phyloP scores from a whole-genome alignment of 2,888 invertebrate species.

The Chrysolina oricalcia region DNA sequence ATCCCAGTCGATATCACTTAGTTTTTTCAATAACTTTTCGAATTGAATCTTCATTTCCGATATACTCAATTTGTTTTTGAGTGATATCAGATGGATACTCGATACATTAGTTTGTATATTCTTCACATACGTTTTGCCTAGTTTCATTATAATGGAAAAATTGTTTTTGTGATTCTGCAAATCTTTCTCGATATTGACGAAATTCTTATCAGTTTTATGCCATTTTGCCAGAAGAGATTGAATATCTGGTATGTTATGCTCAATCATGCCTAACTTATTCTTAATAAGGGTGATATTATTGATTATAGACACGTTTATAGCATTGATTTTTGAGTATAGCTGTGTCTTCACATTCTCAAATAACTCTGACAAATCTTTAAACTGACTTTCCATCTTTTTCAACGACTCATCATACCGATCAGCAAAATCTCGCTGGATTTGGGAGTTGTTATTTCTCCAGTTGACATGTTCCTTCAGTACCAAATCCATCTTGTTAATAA shows the following conservation, averaged over 20 bases:
- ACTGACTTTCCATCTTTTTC: not conserved
- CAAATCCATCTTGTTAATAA: constrained; percentile 2
- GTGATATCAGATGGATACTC: not conserved
- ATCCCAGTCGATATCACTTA: constrained; percentile 2
- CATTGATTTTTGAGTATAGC: not conserved
- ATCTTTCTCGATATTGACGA: not conserved
- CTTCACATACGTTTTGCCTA: not conserved
- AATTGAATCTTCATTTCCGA: not conserved
- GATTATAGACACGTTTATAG: not conserved
- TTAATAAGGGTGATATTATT: constrained; percentile 1
- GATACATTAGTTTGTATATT: not conserved
- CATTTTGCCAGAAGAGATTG: not conserved
- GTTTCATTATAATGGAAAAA: not conserved
- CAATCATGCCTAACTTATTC: not conserved
- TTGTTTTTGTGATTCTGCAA: not conserved
- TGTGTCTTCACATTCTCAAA: not conserved
- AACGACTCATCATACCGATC: constrained; percentile 13
- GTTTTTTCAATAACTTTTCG: not conserved
- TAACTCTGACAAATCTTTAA: not conserved
- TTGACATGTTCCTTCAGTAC: constrained; percentile 8
- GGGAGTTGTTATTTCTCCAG: constrained; percentile 1
- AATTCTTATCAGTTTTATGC: not conserved
- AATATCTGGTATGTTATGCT: constrained; percentile 1
- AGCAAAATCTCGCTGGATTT: not conserved
- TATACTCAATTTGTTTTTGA: not conserved